Percentiles rank a stretch among this genome's conserved stretches.
Conservation (phyloP, 2,113 vertebrate species). For the Nestor notabilis region DNA sequence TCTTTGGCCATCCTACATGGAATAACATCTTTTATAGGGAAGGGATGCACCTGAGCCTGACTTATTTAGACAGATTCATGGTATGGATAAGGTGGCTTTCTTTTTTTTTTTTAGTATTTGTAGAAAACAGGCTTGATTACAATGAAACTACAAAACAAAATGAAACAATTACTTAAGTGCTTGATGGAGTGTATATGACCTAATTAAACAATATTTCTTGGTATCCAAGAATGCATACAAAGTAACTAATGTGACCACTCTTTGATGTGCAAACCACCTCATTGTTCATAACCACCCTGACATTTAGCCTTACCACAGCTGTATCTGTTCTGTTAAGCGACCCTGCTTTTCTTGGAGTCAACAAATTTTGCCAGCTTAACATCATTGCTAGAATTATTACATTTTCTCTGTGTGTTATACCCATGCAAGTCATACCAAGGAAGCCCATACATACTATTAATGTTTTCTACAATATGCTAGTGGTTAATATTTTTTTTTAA, state of each 20-base stretch:
- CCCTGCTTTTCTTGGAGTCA: neutral
- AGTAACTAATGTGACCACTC: neutral
- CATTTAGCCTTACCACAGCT: neutral
- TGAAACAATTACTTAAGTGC: neutral
- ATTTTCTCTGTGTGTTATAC: neutral
- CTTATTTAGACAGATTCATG: neutral
- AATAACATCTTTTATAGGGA: neutral
- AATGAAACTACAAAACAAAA: neutral
- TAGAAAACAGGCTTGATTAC: neutral
- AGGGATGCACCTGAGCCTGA: neutral
- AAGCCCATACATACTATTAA: neutral
- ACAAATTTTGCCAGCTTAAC: neutral
- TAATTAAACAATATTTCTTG: neutral
- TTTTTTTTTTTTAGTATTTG: neutral
- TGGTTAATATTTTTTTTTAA: neutral
- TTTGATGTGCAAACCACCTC: neutral
- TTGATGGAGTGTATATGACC: neutral
- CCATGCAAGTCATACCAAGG: neutral
- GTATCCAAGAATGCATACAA: neutral
- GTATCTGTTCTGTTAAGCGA: neutral
- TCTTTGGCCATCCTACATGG: neutral
- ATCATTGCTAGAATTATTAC: neutral
- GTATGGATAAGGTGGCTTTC: neutral
- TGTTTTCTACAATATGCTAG: neutral
- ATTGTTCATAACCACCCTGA: neutral